Evolutionary conservation across 1,140 invertebrate species (phyloP).

Genomic region (Zelostemma sp.): DNA sequence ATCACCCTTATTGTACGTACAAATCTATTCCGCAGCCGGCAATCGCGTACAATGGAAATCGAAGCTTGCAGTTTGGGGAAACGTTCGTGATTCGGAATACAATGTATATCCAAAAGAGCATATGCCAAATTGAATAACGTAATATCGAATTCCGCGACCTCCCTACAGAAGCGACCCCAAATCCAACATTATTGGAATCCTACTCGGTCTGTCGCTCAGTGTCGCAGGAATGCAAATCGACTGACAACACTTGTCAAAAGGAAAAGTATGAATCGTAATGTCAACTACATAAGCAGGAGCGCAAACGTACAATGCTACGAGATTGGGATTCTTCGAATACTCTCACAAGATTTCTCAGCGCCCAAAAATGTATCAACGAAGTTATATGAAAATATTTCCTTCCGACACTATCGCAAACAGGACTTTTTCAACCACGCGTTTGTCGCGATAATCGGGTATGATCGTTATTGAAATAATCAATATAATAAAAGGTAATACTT

Average conservation of each 20-base stretch:
- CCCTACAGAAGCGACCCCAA: constrained; percentile 52
- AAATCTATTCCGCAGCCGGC: neutral
- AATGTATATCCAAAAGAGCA: constrained; percentile 39
- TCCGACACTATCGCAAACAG: too few relatives aligned
- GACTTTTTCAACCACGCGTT: too few relatives aligned
- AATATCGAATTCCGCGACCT: constrained; percentile 59
- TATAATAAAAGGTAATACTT: constrained; percentile 32
- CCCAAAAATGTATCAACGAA: constrained; percentile 7
- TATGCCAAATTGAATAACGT: constrained; percentile 59
- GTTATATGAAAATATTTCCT: neutral
- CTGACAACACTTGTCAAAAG: constrained; percentile 51
- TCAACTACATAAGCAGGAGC: constrained; percentile 42
- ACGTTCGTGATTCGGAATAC: constrained; percentile 21
- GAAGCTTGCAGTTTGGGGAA: constrained; percentile 15
- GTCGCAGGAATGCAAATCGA: constrained; percentile 58
- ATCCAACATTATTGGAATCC: constrained; percentile 58
- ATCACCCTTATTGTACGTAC: constrained; percentile 22
- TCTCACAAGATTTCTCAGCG: constrained; percentile 22
- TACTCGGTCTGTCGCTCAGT: constrained; percentile 52
- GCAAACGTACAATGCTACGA: constrained; percentile 34
- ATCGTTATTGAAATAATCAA: constrained; percentile 64
- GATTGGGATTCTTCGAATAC: constrained; percentile 41
- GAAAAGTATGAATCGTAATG: constrained; percentile 47
- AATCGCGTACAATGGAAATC: neutral
- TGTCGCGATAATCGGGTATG: constrained; percentile 52